Evolutionary conservation across 2,888 invertebrate genomes (phyloP), one percentile per base, ranked within the genome.

Genomic region (Hololepta plana): DNA sequence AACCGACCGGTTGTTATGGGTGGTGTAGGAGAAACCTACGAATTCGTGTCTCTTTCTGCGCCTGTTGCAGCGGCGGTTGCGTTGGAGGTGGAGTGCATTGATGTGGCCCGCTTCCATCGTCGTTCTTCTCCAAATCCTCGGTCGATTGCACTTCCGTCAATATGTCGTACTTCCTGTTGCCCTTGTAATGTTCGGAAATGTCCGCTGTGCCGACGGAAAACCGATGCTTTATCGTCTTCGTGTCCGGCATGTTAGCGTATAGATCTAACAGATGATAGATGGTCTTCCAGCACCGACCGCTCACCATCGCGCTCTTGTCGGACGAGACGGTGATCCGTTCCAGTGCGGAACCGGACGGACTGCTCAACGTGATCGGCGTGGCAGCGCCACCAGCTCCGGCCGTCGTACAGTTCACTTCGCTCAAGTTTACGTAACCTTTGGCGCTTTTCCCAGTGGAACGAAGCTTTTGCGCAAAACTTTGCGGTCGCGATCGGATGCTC

Each of bases 171-270:
- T 68, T 70, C 26, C 64, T 60, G 12, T 50, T 53, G 20, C 59
- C 57, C 43, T 76, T 76, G 41, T 66, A 69, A 33, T 72, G 68
- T 29, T 77, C 84, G 1, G 70, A 67, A 5, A 70, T 59, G 35
- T 79, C 79, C 3, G 67, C 64, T 4, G 68, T 43, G 7, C 49
- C 70, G 36, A 76, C 64, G 0, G 76, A 79, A 46, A 77, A 72
- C 63, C 75, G 62, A 50, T 81, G 80, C 15, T 75, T 72, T 22
- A 91, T 79, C 1, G 88, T 91, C 55, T 91, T 91, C 0, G 88
- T 84, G 47, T 91, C 91, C 0, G 93, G 90, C 72, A 87, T 82
- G 24, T 82, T 85, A 4, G 90, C 88, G 49, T 95, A 95, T 26
- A 93, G 55, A 45, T 93, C 88, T 28, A 95, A 58, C 33, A 95